Evolutionary conservation across 1,140 invertebrate genomes (phyloP).

Genomic region (Heterodera schachtii): DNA sequence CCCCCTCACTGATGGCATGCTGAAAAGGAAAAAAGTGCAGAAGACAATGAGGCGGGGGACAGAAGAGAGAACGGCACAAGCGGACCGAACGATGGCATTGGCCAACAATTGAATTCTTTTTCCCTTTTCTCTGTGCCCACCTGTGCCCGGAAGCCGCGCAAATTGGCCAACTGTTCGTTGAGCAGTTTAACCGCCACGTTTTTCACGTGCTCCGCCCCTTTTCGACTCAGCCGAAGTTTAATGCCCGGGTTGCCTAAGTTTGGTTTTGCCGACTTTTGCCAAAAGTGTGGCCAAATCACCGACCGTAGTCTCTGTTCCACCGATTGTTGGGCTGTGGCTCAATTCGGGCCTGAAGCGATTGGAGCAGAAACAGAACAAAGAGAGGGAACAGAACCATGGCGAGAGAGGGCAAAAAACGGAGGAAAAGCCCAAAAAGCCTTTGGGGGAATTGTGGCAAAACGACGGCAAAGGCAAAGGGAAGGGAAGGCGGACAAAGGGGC

Average conservation of each 20-base stretch:
- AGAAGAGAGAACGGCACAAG: too few species aligned
- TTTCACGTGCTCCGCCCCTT: constrained; percentile 63
- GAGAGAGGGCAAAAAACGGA: neutral
- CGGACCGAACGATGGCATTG: neutral
- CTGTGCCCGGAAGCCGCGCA: constrained; percentile 45
- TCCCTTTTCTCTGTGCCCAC: constrained; percentile 10
- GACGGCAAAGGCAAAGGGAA: too few species aligned
- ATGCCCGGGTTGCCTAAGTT: constrained; percentile 59
- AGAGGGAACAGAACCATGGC: neutral
- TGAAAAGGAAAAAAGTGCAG: neutral
- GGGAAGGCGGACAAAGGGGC: neutral
- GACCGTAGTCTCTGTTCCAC: constrained; percentile 26
- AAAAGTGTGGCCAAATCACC: neutral
- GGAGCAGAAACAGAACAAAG: neutral
- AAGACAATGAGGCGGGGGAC: too few species aligned
- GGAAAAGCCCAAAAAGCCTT: neutral
- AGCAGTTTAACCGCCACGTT: constrained; percentile 61
- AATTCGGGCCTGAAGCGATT: constrained; percentile 10
- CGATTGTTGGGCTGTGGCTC: constrained; percentile 18
- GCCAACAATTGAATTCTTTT: neutral
- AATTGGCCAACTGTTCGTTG: constrained; percentile 59
- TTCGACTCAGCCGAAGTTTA: constrained; percentile 60
- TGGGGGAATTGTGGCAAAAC: neutral
- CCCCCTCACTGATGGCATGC: constrained; percentile 57
- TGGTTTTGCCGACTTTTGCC: too few species aligned